Conservation (phyloP, 2,888 invertebrate genomes). For the Idaea dimidiata region DNA sequence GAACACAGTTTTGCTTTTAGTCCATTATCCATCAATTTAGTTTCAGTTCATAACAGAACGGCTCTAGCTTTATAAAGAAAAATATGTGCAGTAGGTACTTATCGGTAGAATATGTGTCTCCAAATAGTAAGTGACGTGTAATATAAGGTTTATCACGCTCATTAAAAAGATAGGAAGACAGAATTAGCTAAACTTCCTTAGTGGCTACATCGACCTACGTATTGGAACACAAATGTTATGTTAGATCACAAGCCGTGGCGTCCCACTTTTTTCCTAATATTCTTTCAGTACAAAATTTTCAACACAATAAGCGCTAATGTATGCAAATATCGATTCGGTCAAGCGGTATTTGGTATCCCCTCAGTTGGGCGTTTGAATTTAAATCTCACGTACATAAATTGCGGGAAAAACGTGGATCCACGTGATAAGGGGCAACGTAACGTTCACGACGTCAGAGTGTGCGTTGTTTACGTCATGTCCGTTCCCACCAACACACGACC, state of each 20-base stretch:
- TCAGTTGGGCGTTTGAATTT: neutral
- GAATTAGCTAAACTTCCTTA: too few relatives aligned
- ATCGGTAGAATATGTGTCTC: too few relatives aligned
- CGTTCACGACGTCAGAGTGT: constrained; percentile 13
- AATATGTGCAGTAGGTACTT: neutral
- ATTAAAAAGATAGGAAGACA: too few relatives aligned
- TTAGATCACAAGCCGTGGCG: too few relatives aligned
- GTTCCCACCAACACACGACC: constrained; percentile 26
- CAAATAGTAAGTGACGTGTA: too few relatives aligned
- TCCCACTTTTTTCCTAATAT: too few relatives aligned
- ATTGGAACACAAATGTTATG: too few relatives aligned
- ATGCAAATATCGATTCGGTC: neutral
- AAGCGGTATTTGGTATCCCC: neutral
- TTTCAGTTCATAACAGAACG: neutral
- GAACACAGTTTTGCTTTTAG: neutral
- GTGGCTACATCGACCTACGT: too few relatives aligned
- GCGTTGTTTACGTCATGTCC: constrained; percentile 41
- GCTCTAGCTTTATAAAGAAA: neutral
- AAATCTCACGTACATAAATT: constrained; percentile 7
- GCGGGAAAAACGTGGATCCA: constrained; percentile 32
- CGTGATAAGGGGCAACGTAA: constrained; percentile 32
- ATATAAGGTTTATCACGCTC: too few relatives aligned
- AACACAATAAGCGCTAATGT: neutral
- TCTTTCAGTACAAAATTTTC: neutral
- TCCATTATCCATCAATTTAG: neutral